Evolutionary conservation across 2,113 vertebrate genomes (phyloP).

Genomic region (Neogale vison): DNA sequence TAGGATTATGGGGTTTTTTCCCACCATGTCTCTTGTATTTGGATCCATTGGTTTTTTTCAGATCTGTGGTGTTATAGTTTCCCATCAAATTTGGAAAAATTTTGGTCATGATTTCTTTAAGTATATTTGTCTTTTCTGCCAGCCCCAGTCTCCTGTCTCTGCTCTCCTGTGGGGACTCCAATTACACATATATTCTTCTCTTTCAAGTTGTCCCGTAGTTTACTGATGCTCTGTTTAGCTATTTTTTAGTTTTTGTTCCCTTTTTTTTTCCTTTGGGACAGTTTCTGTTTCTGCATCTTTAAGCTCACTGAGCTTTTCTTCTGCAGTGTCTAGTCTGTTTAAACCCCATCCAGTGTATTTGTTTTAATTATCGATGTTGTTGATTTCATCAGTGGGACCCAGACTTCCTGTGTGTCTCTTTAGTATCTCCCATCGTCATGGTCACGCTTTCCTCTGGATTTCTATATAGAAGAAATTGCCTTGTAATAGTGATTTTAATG

Average conservation of each 20-base stretch:
- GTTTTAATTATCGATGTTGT: not conserved
- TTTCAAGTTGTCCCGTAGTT: not conserved
- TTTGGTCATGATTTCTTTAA: conserved; percentile 3
- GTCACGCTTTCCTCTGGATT: not conserved
- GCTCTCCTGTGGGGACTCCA: not conserved
- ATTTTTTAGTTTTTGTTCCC: not conserved
- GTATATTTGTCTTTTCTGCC: not conserved
- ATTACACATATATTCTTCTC: not conserved
- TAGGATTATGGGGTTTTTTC: not conserved
- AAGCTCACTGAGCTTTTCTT: not conserved
- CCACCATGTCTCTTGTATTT: not conserved
- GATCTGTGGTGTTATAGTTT: not conserved
- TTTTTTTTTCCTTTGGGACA: not conserved
- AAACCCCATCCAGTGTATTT: not conserved
- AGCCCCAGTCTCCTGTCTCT: not conserved
- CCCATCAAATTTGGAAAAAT: not conserved
- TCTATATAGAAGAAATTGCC: not conserved
- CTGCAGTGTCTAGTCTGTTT: not conserved
- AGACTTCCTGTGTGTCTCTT: not conserved
- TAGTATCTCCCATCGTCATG: not conserved
- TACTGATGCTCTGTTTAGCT: not conserved
- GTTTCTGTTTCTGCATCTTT: not conserved
- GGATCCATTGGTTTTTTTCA: not conserved
- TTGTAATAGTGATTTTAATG: not conserved
- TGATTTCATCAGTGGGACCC: not conserved